phyloP scores from a whole-genome alignment of 1,140 invertebrate species.

The Drosophila baimaii region DNA sequence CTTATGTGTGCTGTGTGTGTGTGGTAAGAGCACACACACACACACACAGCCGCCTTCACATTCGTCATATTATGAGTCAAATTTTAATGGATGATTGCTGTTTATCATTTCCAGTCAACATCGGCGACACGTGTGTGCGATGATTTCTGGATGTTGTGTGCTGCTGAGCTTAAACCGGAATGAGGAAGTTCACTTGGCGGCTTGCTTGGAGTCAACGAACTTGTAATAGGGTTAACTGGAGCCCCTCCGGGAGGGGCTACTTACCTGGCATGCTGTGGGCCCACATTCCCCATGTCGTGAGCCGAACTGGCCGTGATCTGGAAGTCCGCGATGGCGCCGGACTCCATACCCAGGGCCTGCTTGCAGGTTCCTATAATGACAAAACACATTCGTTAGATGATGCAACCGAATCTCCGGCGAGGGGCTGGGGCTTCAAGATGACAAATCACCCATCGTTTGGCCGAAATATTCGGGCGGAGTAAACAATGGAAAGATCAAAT shows the following conservation, averaged over 20 bases:
- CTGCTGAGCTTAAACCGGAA: slow-evolving; percentile 4
- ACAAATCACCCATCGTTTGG: slow-evolving; percentile 50
- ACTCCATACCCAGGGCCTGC: slow-evolving; percentile 94
- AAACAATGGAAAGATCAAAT: slow-evolving; percentile 34
- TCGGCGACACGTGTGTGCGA: slow-evolving; percentile 44
- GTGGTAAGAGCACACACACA: slow-evolving; percentile 2
- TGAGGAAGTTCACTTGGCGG: not conserved
- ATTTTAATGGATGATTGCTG: slow-evolving; percentile 69
- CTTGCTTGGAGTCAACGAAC: slow-evolving; percentile 1
- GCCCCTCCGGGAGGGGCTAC: slow-evolving; percentile 50
- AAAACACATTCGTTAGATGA: slow-evolving; percentile 26
- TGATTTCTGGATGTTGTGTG: slow-evolving; percentile 1
- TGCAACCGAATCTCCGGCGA: slow-evolving; percentile 30
- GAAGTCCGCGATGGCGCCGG: slow-evolving; percentile 92
- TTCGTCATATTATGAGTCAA: slow-evolving; percentile 56
- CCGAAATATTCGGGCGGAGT: slow-evolving; percentile 54
- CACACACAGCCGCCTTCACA: slow-evolving; percentile 5
- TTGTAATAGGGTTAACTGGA: not conserved
- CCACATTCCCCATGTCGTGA: slow-evolving; percentile 95
- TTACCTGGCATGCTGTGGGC: slow-evolving; percentile 95
- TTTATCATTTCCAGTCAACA: slow-evolving; percentile 63
- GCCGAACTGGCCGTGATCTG: slow-evolving; percentile 95
- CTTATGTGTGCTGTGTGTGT: slow-evolving; percentile 6
- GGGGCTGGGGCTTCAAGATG: slow-evolving; percentile 9
- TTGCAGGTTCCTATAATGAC: slow-evolving; percentile 90